Evolutionary conservation across 2,113 vertebrate genomes (phyloP), one percentile per base, ranked within the genome.

Genomic region (Oncorhynchus clarkii): DNA sequence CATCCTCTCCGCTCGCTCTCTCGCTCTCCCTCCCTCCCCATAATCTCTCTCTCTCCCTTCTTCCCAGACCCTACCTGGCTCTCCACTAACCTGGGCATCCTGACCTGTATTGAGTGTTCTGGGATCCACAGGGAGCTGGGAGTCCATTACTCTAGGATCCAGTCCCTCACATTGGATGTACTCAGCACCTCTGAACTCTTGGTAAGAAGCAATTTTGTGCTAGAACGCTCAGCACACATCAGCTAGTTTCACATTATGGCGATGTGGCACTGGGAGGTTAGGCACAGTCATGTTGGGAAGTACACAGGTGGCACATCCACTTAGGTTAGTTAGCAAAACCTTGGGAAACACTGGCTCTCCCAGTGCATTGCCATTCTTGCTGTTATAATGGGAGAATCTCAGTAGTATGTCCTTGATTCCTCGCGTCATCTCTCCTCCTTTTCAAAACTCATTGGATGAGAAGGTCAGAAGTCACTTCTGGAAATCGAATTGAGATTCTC

Each of bases 81-180:
- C 45, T 98, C 98, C 82, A 99, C 97, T 88, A 99, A 99, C 88
- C 87, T 94, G 79, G 93, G 93, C 73, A 93, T 94, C 87, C 91
- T 94, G 82, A 94, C 92, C 51, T 94, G 93, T 12, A 94, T 94
- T 8, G 93, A 94, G 78, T 94, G 93, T 80, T 94, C 93, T 0
- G 93, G 93, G 64, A 94, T 94, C 86, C 93, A 94, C 88, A 83
- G 93, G 45, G 93, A 94, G 87, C 93, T 99, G 72, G 98, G 98
- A 3, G 98, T 99, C 69, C 97, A 99, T 85, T 97, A 98, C 90
- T 99, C 98, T 75, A 94, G 98, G 88, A 99, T 99, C 93, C 98
- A 99, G 74, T 99, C 97, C 0, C 95, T 99, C 80, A 99, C 96
- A 0, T 89, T 99, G 84, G 98, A 99, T 70, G 97, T 99, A 7